Evolutionary conservation across 37 sponge, comb jelly and placozoan species (phyloP).

Genomic region (Aplysina aerophoba): DNA sequence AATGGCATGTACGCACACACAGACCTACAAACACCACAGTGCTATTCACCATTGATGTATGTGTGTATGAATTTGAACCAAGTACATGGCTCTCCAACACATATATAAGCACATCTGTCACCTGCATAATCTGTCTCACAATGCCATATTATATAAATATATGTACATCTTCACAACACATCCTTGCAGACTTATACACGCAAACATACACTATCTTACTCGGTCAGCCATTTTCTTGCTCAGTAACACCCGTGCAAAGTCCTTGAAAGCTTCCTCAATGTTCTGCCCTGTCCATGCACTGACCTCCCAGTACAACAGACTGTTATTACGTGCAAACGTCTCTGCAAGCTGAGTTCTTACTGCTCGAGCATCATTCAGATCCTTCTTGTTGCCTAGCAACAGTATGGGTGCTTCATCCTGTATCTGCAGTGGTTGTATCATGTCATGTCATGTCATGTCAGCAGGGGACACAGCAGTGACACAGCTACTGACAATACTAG

Average conservation of each 20-base stretch:
- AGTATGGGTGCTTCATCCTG: background rate
- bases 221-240: background rate
- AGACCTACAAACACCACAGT: background rate
- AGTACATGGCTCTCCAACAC: no score
- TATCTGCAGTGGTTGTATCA: no score
- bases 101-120: no score
- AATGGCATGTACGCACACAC: background rate
- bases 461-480: no score
- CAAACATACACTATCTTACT: background rate
- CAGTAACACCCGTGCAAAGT: background rate
- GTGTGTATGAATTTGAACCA: no score
- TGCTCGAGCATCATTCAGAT: constrained; percentile 3
- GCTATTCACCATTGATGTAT: no score
- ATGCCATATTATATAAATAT: no score
- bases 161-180: no score
- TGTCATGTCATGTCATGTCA: no score
- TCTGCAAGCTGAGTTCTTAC: background rate
- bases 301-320: constrained; percentile 11
- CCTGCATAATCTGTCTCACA: no score
- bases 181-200: no score
- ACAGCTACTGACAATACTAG: no score
- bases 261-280: constrained; percentile 15
- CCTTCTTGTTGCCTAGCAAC: constrained; percentile 21
- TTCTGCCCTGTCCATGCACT: constrained; percentile 8
- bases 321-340: background rate